Evolutionary conservation across 2,113 vertebrate species (phyloP).

Genomic region (Pundamilia nyererei): DNA sequence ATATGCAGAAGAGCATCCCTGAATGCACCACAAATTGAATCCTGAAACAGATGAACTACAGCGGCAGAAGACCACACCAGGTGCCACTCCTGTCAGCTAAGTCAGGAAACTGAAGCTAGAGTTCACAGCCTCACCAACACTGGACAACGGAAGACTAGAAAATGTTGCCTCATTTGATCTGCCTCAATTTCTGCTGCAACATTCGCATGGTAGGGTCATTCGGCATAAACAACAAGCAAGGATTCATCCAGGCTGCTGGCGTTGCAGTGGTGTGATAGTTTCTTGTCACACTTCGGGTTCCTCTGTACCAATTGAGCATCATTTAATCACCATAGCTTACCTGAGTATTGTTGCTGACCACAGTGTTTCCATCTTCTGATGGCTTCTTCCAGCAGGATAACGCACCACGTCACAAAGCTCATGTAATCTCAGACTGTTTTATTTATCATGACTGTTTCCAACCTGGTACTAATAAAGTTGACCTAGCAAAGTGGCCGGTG

Average conservation of each 20-base stretch:
- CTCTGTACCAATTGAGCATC: neutral
- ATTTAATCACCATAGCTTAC: neutral
- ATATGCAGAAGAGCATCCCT: neutral
- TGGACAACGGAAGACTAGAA: neutral
- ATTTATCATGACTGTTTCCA: neutral
- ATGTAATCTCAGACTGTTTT: neutral
- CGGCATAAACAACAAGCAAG: neutral
- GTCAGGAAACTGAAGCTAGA: neutral
- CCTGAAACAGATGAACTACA: neutral
- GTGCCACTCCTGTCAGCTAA: neutral
- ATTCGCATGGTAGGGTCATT: fast-evolving
- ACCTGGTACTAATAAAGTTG: neutral
- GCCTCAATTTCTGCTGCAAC: neutral
- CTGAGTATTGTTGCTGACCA: neutral
- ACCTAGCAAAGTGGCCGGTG: neutral
- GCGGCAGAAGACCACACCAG: neutral
- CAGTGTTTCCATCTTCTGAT: neutral
- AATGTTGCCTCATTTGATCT: neutral
- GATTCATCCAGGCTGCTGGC: neutral
- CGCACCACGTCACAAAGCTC: neutral
- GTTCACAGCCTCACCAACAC: neutral
- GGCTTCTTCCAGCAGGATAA: neutral
- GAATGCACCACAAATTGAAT: neutral
- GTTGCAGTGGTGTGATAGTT: neutral
- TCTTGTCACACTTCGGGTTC: neutral